Evolutionary conservation across 2,888 invertebrate genomes (phyloP).

Genomic region (Anoncus sp.): DNA sequence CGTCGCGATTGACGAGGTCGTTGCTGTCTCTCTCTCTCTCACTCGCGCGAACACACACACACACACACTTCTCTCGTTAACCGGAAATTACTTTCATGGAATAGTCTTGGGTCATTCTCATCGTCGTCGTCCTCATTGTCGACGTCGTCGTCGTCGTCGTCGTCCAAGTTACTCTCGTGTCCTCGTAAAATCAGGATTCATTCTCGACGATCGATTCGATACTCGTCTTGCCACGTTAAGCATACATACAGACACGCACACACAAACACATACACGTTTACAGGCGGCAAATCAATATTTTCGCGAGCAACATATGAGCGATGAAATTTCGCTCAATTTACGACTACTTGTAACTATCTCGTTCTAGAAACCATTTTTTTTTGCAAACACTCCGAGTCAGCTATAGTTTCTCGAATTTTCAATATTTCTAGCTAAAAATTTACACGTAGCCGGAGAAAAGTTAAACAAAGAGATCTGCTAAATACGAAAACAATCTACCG

Average conservation of each 20-base stretch:
- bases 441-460: no score
- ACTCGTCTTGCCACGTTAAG: constrained; percentile 38
- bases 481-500: no score
- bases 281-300: constrained; percentile 30
- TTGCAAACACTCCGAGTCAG: no score
- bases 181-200: constrained; percentile 61
- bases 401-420: no score
- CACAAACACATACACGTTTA: constrained; percentile 11
- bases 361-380: constrained; percentile 20
- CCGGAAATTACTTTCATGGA: constrained; percentile 63
- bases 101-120: constrained; percentile 60
- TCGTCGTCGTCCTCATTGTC: constrained; percentile 33
- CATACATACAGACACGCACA: neutral
- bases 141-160: no score
- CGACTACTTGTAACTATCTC: constrained; percentile 34
- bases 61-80: constrained; percentile 51
- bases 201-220: constrained; percentile 53
- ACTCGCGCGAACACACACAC: no score
- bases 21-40: constrained; percentile 11
- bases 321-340: constrained; percentile 52
- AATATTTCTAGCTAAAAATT: no score
- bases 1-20: constrained; percentile 58
- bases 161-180: constrained; percentile 39
- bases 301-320: constrained; percentile 7
- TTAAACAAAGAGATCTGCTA: no score